Conservation (phyloP, 2,113 vertebrate species). For the Hyperopisus bebe region DNA sequence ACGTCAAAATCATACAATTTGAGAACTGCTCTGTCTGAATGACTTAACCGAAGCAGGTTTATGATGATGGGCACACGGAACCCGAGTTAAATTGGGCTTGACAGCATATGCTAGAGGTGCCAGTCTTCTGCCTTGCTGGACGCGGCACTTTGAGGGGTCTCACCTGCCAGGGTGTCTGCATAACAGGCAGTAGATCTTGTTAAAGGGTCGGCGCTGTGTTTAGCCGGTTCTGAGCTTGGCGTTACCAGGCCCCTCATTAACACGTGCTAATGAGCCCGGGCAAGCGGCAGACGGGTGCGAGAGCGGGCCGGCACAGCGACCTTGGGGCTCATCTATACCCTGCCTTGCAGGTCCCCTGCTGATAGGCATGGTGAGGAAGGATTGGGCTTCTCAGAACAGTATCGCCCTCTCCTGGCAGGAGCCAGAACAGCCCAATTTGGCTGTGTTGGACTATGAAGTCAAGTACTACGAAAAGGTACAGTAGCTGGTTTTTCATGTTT, state of each 20-base stretch:
- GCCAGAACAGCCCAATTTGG: constrained; percentile 72
- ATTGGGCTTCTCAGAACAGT: constrained; percentile 95
- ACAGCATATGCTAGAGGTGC: background rate
- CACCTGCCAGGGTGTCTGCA: background rate
- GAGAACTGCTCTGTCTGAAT: background rate
- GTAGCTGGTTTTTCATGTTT: background rate
- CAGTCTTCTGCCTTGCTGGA: background rate
- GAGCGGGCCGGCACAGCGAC: background rate
- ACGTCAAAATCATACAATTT: background rate
- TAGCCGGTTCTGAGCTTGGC: background rate
- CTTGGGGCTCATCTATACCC: constrained; percentile 28
- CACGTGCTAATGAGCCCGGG: constrained; percentile 20
- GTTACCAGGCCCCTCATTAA: constrained; percentile 10
- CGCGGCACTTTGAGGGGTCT: background rate
- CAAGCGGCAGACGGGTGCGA: background rate
- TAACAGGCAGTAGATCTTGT: background rate
- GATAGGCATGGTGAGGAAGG: constrained; percentile 83
- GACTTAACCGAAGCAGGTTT: background rate
- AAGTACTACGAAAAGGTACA: constrained; percentile 94
- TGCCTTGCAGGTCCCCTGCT: constrained; percentile 79
- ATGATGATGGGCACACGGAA: background rate
- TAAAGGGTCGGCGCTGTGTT: background rate
- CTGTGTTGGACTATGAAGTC: constrained; percentile 91
- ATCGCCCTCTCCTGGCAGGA: constrained; percentile 95
- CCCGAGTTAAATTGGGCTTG: background rate